Base-by-base conservation (phyloP, 2,888 invertebrate genomes). In the Bellardia bayeri region DNA sequence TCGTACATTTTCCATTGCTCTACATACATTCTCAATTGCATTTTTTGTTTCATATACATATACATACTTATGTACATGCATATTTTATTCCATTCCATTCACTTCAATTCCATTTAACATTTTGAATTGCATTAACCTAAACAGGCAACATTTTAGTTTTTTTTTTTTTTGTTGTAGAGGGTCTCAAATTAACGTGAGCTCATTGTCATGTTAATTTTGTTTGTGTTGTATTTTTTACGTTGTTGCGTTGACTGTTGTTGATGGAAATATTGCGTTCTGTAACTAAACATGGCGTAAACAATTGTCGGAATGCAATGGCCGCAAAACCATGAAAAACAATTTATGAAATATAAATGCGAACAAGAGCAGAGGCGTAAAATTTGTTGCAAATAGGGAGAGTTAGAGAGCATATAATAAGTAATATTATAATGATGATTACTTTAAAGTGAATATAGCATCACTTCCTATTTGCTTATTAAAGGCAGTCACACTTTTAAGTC, bases 111-210 rank as follows among this genome's bases (percentile, higher is more conserved):
- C 14, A 78, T 51, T 81, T 68, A 11, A 69, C 75, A 69, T 75
- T 51, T 64, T 78, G 76, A 56, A 79, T 86, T 83, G 33, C 75
- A 83, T 80, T 86, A 86, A 83, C 80, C 69, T 64, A 71, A 80
- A 75, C 69, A 69, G 54, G 49, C 45, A 75, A 69, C 80, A 85
- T 61, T 68, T 68, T 23, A 23, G 23, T 23, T 23, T 23, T 23
- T 23, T 23, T 23, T 23, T 23, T 23, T 0, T 23, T 23, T 23
- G 23, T 68, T 68, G 30, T 68, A 63, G 42, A 69, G 75, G 51
- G 33, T 81, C 56, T 80, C 23, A 85, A 80, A 85, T 85, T 75
- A 85, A 54, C 80, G 63, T 85, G 45, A 75, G 40, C 75, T 64
- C 74, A 80, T 80, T 80, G 85, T 69, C 69, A 85, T 75, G 80